Conservation (phyloP, 2,113 vertebrate species). For the Crypturellus undulatus region DNA sequence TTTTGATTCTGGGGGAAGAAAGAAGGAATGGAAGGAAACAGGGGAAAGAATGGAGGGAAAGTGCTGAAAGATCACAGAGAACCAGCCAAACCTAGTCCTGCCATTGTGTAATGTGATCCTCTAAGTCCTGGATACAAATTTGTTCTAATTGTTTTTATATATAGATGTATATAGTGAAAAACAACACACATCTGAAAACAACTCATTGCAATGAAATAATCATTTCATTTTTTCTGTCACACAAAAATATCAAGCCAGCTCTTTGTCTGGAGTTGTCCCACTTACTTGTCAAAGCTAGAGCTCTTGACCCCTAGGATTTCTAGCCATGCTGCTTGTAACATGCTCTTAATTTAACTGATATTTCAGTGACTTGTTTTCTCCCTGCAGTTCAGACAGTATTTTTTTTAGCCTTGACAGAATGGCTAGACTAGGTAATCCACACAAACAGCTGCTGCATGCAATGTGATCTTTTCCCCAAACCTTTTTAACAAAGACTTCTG, state of each 20-base stretch:
- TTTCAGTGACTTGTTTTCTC: constrained; percentile 75
- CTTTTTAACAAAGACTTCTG: constrained; percentile 75
- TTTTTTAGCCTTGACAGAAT: constrained; percentile 80
- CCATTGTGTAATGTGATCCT: background rate
- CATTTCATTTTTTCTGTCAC: background rate
- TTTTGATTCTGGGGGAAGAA: background rate
- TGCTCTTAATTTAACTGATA: constrained; percentile 61
- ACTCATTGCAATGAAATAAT: background rate
- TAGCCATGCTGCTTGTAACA: constrained; percentile 50
- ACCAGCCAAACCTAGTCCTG: background rate
- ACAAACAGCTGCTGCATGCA: constrained; percentile 83
- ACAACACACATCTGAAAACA: background rate
- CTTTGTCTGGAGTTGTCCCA: constrained; percentile 27
- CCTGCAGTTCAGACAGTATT: constrained; percentile 78
- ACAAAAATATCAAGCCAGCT: background rate
- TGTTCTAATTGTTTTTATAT: background rate
- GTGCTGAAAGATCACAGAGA: background rate
- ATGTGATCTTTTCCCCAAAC: constrained; percentile 79
- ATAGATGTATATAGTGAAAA: background rate
- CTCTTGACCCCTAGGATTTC: background rate
- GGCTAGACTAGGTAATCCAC: constrained; percentile 86
- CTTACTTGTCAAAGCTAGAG: background rate
- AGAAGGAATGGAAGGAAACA: background rate
- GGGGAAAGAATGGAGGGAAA: background rate
- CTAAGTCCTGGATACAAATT: background rate